phyloP scores from a whole-genome alignment of 2,888 invertebrate genomes.

The Octodonta nipae region DNA sequence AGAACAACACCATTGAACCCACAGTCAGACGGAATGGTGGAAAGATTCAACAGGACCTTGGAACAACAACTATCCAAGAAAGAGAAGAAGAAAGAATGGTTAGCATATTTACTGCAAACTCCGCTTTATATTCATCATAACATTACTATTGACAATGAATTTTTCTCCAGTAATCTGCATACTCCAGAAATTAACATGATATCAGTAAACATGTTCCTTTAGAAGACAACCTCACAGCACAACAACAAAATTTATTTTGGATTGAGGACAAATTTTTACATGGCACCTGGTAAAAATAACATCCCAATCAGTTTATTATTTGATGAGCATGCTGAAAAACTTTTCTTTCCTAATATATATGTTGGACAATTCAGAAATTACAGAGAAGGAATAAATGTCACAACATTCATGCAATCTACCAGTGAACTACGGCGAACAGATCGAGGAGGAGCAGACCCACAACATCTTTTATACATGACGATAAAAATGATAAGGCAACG shows the following conservation, averaged over 20 bases:
- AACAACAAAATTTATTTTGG: constrained; percentile 1
- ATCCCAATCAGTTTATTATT: constrained; percentile 3
- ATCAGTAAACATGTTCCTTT: not conserved
- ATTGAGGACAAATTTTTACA: not conserved
- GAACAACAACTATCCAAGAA: too few species aligned
- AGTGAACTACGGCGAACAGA: constrained; percentile 4
- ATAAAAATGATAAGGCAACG: constrained; percentile 4
- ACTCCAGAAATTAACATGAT: not conserved
- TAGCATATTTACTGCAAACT: not conserved
- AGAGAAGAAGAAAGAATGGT: constrained; percentile 7
- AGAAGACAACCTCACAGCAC: not conserved
- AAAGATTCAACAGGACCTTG: too few species aligned
- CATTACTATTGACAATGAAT: not conserved
- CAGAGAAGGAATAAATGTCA: constrained; percentile 5
- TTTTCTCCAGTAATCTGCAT: not conserved
- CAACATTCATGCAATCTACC: constrained; percentile 4
- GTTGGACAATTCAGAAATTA: constrained; percentile 3
- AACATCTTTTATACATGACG: constrained; percentile 4
- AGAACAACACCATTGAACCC: too few species aligned
- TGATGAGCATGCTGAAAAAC: constrained; percentile 5
- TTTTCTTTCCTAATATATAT: constrained; percentile 6
- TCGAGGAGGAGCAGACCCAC: constrained; percentile 4
- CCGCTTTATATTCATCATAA: not conserved
- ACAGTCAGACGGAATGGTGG: too few species aligned
- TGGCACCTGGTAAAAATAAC: not conserved